Evolutionary conservation across 2,113 vertebrate species (phyloP).

Genomic region (Corythaixoides concolor): DNA sequence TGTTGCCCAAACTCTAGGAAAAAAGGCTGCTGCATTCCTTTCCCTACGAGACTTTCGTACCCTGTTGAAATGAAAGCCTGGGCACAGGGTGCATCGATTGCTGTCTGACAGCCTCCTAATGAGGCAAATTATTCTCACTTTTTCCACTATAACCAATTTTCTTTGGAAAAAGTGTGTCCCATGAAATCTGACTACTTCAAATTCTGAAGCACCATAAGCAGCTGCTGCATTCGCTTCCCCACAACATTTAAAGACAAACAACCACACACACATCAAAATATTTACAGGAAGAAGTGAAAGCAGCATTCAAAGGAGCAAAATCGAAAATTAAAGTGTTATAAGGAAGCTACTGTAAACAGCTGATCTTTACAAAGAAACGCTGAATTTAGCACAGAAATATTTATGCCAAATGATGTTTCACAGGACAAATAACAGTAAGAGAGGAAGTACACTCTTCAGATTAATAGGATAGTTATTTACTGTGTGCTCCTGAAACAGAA

Average conservation of each 20-base stretch:
- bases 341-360: slow-evolving; percentile 74
- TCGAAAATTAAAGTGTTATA: slow-evolving; percentile 74
- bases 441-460: not conserved
- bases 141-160: not conserved
- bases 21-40: not conserved
- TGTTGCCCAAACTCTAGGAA: not conserved
- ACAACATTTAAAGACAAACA: slow-evolving; percentile 57
- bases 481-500: not conserved
- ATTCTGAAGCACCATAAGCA: slow-evolving; percentile 75
- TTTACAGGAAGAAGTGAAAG: slow-evolving; percentile 75
- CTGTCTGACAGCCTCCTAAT: not conserved
- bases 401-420: slow-evolving; percentile 52
- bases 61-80: fast-evolving
- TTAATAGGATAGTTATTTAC: not conserved
- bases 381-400: slow-evolving; percentile 58
- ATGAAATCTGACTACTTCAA: slow-evolving; percentile 64
- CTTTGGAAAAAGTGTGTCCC: slow-evolving; percentile 18
- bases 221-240: slow-evolving; percentile 71
- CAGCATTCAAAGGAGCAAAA: slow-evolving; percentile 75
- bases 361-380: slow-evolving; percentile 73
- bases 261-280: slow-evolving; percentile 74
- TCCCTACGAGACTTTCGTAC: not conserved
- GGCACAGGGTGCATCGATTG: fast-evolving
- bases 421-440: slow-evolving; percentile 41
- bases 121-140: not conserved